Percentiles rank a stretch among this genome's conserved stretches.
These are phyloP conservation scores for Metridium senile DNA, from an alignment of 92 coral and sea anemone genomes.

Conservation along the genomic window DNA sequence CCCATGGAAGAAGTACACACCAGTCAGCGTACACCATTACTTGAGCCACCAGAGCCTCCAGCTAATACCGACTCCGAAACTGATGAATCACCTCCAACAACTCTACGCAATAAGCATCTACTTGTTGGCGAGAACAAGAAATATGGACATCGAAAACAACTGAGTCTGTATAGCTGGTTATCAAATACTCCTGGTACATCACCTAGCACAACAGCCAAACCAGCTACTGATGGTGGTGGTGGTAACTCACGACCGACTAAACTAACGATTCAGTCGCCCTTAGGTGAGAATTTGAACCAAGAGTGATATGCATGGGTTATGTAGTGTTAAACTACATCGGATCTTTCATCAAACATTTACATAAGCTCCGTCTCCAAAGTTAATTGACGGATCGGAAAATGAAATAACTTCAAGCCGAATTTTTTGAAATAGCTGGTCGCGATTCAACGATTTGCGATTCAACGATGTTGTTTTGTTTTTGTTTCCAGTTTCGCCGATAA, in stretches of 20 bases:
- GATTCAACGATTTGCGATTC: neutral
- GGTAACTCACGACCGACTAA: conserved; percentile 9
- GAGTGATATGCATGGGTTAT: neutral
- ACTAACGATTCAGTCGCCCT: conserved; percentile 14
- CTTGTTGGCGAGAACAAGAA: conserved; percentile 23
- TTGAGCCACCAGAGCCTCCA: conserved; percentile 1
- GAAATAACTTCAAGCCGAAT: too few species aligned
- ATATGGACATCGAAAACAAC: conserved; percentile 75
- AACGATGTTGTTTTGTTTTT: neutral
- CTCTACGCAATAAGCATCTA: conserved; percentile 27
- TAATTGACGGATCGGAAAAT: too few species aligned
- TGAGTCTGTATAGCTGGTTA: conserved; percentile 92
- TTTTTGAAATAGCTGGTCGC: too few species aligned
- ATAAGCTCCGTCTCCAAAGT: too few species aligned
- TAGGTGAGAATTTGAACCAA: conserved; percentile 1
- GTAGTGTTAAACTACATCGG: too few species aligned
- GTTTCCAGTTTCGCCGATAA: conserved; percentile 18
- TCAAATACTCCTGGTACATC: conserved; percentile 92
- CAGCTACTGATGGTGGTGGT: neutral
- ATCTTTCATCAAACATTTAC: too few species aligned
- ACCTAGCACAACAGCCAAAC: conserved; percentile 61
- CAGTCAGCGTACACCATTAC: conserved; percentile 35
- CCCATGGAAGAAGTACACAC: conserved; percentile 7
- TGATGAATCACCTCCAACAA: conserved; percentile 54
- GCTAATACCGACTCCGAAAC: conserved; percentile 55